Percentiles rank a stretch among this genome's conserved stretches.
Evolutionary conservation across 1,140 invertebrate genomes (phyloP).

Genomic region (Ceratosolen fusciceps): DNA sequence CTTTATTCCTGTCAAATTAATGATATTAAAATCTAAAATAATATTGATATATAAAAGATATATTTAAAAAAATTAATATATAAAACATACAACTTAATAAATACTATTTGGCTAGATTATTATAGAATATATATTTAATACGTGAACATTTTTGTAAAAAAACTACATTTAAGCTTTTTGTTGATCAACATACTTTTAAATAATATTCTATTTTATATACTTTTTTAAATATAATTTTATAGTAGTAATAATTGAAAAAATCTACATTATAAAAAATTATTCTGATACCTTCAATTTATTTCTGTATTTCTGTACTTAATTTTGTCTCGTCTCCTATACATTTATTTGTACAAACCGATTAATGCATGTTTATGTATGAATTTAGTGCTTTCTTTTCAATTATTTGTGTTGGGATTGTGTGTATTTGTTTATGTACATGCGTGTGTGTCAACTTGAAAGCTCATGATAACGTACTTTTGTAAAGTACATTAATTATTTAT

Average conservation of each 20-base stretch:
- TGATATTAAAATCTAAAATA: not conserved
- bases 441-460: too few relatives aligned
- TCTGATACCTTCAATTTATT: not conserved
- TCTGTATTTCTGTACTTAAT: not conserved
- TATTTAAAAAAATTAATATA: not conserved
- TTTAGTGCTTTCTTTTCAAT: not conserved
- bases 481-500: too few relatives aligned
- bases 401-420: too few relatives aligned
- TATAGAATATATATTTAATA: slow-evolving; percentile 17
- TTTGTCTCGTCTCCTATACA: not conserved
- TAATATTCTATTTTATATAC: slow-evolving; percentile 12
- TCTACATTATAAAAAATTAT: slow-evolving; percentile 10
- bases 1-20: not conserved
- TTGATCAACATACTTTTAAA: slow-evolving; percentile 1
- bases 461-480: too few relatives aligned
- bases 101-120: not conserved
- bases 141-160: slow-evolving; percentile 39
- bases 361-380: not conserved
- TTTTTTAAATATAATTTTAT: slow-evolving; percentile 3
- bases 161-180: slow-evolving; percentile 45
- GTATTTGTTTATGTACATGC: too few relatives aligned
- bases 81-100: not conserved
- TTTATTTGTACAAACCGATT: not conserved
- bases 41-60: not conserved
- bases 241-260: too few relatives aligned